Evolutionary conservation across 2,888 invertebrate genomes (phyloP).

Genomic region (Scelioninae gen. 1): DNA sequence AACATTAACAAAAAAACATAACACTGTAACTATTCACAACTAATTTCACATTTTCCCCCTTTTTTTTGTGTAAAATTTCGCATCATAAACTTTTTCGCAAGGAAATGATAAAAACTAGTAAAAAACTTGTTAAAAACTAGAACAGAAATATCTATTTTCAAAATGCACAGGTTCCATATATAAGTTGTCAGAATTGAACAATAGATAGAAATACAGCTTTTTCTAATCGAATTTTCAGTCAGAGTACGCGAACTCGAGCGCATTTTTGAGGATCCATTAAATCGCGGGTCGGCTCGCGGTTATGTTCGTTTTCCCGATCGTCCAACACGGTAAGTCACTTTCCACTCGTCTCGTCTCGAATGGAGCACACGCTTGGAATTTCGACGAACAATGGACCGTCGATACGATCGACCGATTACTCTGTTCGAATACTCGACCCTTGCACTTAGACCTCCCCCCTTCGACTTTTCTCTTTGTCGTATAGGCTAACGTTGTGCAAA

Average conservation of each 20-base stretch:
- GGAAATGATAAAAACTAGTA: too few species aligned
- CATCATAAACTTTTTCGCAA: too few species aligned
- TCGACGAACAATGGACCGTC: constrained; percentile 67
- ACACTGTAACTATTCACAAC: too few species aligned
- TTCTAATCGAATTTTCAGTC: too few species aligned
- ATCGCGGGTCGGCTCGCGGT: constrained; percentile 46
- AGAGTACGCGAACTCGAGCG: constrained; percentile 5
- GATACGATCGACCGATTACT: constrained; percentile 68
- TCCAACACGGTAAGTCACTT: constrained; percentile 70
- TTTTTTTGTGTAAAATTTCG: too few species aligned
- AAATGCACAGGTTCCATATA: too few species aligned
- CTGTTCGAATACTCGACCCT: constrained; percentile 69
- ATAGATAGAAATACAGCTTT: too few species aligned
- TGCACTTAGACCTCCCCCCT: constrained; percentile 57
- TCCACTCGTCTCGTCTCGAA: constrained; percentile 61
- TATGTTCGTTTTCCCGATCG: constrained; percentile 62
- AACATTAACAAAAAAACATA: too few species aligned
- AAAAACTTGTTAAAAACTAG: too few species aligned
- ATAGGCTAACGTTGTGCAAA: constrained; percentile 56
- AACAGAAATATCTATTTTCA: too few species aligned
- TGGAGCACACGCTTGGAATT: constrained; percentile 64
- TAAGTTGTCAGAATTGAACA: too few species aligned
- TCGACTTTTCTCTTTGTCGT: constrained; percentile 60
- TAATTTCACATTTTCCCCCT: too few species aligned
- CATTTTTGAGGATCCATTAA: constrained; percentile 40